These are phyloP conservation scores for Glareola pratincola DNA, from an alignment of 2,113 vertebrate genomes.

Conservation along the genomic window DNA sequence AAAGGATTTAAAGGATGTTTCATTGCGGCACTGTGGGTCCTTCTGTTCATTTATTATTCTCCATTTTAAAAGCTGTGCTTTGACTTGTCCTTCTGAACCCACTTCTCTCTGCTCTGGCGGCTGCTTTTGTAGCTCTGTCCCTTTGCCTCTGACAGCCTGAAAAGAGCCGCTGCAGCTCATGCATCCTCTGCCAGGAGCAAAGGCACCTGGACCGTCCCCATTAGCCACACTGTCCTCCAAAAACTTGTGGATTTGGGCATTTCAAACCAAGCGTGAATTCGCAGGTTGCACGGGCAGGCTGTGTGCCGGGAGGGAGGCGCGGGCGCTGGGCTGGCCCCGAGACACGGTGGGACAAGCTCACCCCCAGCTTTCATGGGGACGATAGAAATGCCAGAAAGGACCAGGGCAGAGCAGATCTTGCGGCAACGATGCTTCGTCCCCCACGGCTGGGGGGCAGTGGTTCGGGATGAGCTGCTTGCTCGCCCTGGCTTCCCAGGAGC, in stretches of 20 bases:
- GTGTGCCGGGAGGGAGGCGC: fast-evolving
- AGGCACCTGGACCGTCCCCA: neutral
- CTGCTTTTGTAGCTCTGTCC: neutral
- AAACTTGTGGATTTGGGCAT: neutral
- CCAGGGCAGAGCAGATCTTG: neutral
- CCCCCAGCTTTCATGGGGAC: neutral
- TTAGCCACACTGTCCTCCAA: neutral
- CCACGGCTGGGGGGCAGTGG: fast-evolving
- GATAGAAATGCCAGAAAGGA: neutral
- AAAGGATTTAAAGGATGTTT: slow-evolving; percentile 29
- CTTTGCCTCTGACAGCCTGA: neutral
- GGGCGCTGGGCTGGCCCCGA: fast-evolving
- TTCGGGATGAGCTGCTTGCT: neutral
- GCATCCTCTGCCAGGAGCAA: neutral
- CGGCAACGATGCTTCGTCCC: neutral
- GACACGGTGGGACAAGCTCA: fast-evolving
- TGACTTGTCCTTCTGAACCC: neutral
- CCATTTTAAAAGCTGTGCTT: neutral
- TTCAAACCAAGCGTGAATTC: neutral
- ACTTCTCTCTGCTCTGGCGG: neutral
- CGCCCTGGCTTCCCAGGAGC: neutral
- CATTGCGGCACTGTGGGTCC: neutral
- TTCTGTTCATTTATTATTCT: slow-evolving; percentile 1
- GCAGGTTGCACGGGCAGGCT: neutral
- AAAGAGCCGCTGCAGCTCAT: neutral